Base-by-base conservation (phyloP, 2,113 vertebrate species). In the Osmerus mordax region DNA sequence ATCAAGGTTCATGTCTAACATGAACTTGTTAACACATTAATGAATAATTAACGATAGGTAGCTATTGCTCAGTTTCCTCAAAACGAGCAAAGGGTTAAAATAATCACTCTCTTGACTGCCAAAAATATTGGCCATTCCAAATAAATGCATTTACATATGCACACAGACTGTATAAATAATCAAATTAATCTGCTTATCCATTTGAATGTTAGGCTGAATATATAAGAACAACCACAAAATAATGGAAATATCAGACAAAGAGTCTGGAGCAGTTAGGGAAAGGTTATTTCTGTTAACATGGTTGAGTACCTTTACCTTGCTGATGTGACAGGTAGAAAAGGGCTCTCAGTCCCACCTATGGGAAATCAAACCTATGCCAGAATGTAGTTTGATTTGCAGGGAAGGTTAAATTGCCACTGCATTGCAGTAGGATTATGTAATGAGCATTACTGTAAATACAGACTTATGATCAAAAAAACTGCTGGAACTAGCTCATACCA, bases 21-120 rank as follows among this genome's bases (percentile, higher is more conserved):
- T 14, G 23, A 61, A 61, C 59, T 21, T 60, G 58, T 60, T 61
- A 25, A 25, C 59, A 61, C 56, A 61, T 61, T 21, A 14, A 28
- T 61, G 59, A 61, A 61, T 61, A 61, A 61, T 61, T 61, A 61
- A 61, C 21, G 21, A 59, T 14, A 23, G 59, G 59, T 25, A 23
- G 25, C 25, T 28, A 28, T 19, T 25, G 23, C 59, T 61, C 14
- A 2, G 23, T 61, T 13, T 61, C 12, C 59, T 61, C 59, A 13
- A 61, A 25, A 23, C 13, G 13, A 61, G 59, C 12, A 23, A 61
- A 61, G 21, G 59, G 59, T 61, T 61, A 28, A 61, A 8, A 23
- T 61, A 25, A 61, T 61, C 59, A 61, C 59, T 13, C 8, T 7
- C 12, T 21, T 11, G 9, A 61, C 14, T 61, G 59, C 59, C 19